These are phyloP conservation scores for Corvus moneduloides DNA, from an alignment of 2,113 vertebrate genomes.

Conservation along the genomic window DNA sequence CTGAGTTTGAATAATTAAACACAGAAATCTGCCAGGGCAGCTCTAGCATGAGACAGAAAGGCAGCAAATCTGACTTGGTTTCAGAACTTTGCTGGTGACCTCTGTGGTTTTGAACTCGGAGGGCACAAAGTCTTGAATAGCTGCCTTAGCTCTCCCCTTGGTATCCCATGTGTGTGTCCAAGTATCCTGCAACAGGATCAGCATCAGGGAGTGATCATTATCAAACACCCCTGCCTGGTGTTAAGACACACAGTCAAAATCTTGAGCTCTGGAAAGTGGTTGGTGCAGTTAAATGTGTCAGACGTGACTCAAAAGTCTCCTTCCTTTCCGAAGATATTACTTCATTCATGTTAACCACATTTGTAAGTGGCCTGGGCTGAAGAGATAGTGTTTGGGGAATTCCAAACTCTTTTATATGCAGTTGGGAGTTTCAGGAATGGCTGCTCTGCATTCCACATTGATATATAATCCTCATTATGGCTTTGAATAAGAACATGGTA, in stretches of 20 bases:
- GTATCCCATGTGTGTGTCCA: not conserved
- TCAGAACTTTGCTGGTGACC: not conserved
- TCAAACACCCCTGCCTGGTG: not conserved
- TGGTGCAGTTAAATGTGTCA: constrained; percentile 70
- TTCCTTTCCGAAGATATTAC: constrained; percentile 67
- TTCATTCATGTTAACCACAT: constrained; percentile 70
- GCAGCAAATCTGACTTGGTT: not conserved
- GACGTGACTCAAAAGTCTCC: constrained; percentile 72
- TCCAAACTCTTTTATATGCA: constrained; percentile 60
- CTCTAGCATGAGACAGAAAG: not conserved
- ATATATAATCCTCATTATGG: constrained; percentile 65
- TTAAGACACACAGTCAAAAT: constrained; percentile 33
- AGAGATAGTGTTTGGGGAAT: constrained; percentile 69
- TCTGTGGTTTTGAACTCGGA: not conserved
- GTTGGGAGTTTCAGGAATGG: constrained; percentile 65
- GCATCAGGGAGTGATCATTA: constrained; percentile 54
- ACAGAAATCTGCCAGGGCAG: not conserved
- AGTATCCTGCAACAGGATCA: constrained; percentile 63
- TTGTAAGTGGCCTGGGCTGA: constrained; percentile 67
- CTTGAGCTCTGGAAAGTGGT: constrained; percentile 38
- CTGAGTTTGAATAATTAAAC: not conserved
- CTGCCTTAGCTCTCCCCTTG: not conserved
- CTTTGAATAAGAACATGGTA: constrained; percentile 66
- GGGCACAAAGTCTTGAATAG: not conserved
- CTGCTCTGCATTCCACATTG: constrained; percentile 68